Base-by-base conservation (phyloP, 2,888 invertebrate genomes). In the Lasioglossum figueresi region DNA sequence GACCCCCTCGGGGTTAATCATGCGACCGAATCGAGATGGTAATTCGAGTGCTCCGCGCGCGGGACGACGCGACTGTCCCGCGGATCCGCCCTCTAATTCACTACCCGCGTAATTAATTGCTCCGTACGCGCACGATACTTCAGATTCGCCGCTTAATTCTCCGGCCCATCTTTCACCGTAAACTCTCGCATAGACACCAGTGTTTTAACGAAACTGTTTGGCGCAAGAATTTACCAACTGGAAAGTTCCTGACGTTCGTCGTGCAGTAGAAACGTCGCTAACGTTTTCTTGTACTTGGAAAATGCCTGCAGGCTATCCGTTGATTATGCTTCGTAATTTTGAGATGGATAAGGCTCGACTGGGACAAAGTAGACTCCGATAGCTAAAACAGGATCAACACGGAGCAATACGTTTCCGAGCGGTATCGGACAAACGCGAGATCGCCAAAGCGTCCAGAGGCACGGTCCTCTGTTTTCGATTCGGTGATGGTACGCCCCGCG, bases 1-100 rank as follows among this genome's bases (percentile, higher is more conserved):
- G 86, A 82, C 86, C 89, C 88, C 87, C 84, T 77, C 87, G 87
- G 88, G 90, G 92, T 93, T 93, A 92, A 92, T 93, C 92, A 79
- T 83, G 79, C 82, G 87, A 83, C 82, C 89, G 70, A 82, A 82
- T 83, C 85, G 76, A 82, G 83, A 82, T 76, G 70, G 77, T 85
- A 88, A 87, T 88, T 87, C 78, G 71, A 66, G 77, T 45, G 76
- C 12, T 4, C 1, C 52, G 52, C 56, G 56, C 68, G 70, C n/a
- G 56, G 77, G 56, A 80, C 80, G 59, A 79, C 87, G 68, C 87
- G 37, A 82, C 75, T 63, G 59, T 23, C 40, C 63, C 71, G 45
- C 73, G 68, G 40, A 27, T 45, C n/a, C n/a, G 23, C 68, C 19
- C 63, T 52, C 81, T 74, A 77, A 77, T 84, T 80, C 74, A 31